These are phyloP conservation scores for Eulemur albifrons DNA, from an alignment of 2,797 vertebrate genomes.

Conservation along the genomic window DNA sequence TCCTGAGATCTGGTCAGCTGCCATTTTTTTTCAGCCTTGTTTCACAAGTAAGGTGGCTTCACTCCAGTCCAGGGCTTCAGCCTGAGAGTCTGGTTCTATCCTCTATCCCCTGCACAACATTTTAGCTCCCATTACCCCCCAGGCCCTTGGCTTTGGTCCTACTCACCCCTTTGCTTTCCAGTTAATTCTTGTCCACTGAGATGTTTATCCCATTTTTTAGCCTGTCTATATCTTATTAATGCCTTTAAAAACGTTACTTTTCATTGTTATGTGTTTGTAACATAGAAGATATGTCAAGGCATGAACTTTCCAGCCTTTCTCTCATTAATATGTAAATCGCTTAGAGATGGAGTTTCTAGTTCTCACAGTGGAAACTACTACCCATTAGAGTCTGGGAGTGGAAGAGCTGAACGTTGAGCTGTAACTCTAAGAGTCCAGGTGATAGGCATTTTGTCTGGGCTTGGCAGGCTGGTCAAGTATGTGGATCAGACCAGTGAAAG, in stretches of 20 bases:
- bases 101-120: not conserved
- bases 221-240: not conserved
- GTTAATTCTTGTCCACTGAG: not conserved
- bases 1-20: not conserved
- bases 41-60: not conserved
- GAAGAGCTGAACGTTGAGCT: not conserved
- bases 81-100: not conserved
- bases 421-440: not conserved
- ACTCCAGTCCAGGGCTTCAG: not conserved
- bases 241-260: not conserved
- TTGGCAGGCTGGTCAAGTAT: not conserved
- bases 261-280: not conserved
- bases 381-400: not conserved
- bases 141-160: not conserved
- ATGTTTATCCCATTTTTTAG: not conserved
- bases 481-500: not conserved
- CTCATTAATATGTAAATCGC: not conserved
- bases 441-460: not conserved
- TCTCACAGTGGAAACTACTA: not conserved
- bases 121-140: not conserved
- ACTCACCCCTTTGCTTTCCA: not conserved
- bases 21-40: not conserved
- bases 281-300: not conserved
- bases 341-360: not conserved
- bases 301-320: not conserved